These are phyloP conservation scores for Corythaixoides concolor DNA, from an alignment of 2,113 vertebrate species.

Conservation along the genomic window DNA sequence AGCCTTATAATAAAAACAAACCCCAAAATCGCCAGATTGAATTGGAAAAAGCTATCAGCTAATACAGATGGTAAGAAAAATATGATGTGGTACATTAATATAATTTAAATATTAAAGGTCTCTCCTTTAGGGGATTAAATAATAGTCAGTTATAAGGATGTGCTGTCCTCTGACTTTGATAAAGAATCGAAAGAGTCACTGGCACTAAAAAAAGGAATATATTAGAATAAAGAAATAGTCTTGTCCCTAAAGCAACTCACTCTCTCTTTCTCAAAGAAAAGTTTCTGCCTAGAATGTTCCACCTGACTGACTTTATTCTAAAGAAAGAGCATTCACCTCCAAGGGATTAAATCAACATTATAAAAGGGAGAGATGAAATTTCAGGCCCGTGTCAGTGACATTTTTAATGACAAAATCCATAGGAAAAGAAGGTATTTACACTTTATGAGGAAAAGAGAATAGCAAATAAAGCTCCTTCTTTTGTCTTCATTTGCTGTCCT, in stretches of 20 bases:
- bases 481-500: background rate
- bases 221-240: constrained; percentile 39
- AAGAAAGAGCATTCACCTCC: background rate
- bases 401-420: background rate
- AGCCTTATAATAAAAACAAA: background rate
- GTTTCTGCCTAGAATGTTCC: constrained; percentile 21
- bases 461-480: background rate
- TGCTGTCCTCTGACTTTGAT: constrained; percentile 28
- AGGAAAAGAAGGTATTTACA: background rate
- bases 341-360: background rate
- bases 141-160: constrained; percentile 18
- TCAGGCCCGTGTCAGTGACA: rapidly evolving
- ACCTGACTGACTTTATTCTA: background rate
- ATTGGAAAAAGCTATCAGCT: background rate
- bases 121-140: constrained; percentile 31
- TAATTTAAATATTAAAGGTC: constrained; percentile 31
- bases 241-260: constrained; percentile 22
- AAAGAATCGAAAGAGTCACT: background rate
- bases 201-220: background rate
- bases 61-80: background rate
- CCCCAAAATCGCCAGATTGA: background rate
- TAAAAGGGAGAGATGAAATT: background rate
- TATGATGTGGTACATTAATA: background rate
- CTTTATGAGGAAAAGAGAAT: background rate
- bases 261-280: background rate